phyloP scores from a whole-genome alignment of 2,888 invertebrate genomes.

The Diplazon laetatorius region DNA sequence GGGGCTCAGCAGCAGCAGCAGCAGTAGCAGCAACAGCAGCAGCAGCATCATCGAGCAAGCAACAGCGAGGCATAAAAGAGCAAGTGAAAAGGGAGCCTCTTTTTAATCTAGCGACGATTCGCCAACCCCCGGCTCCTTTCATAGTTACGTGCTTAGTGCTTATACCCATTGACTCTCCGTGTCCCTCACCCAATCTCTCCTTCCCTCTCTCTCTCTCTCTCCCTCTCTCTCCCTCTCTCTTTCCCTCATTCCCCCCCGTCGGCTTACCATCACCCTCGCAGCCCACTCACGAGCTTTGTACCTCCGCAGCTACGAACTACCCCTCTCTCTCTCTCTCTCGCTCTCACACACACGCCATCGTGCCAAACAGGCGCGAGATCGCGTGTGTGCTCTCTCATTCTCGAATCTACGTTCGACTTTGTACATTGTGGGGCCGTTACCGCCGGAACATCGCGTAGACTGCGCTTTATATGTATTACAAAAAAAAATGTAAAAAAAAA shows the following conservation, averaged over 20 bases:
- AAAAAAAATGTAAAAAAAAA: no score
- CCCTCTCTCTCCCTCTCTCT: conserved; percentile 60
- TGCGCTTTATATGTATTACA: no score
- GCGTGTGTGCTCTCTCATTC: conserved; percentile 30
- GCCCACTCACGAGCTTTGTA: conserved; percentile 41
- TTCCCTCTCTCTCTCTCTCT: conserved; percentile 38
- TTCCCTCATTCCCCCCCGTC: conserved; percentile 63
- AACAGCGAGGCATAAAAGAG: conserved; percentile 79
- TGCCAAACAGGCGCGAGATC: conserved; percentile 48
- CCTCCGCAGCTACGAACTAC: conserved; percentile 12
- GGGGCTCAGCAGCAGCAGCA: conserved; percentile 56
- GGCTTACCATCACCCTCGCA: conserved; percentile 57
- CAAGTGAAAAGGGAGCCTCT: conserved; percentile 81
- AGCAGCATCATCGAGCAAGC: conserved; percentile 56
- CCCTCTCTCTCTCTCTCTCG: conserved; percentile 29
- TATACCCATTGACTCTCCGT: conserved; percentile 76
- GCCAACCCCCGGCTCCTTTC: conserved; percentile 78
- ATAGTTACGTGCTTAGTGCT: conserved; percentile 80
- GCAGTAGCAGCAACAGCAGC: conserved; percentile 64
- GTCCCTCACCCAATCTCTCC: conserved; percentile 17
- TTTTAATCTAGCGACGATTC: conserved; percentile 82
- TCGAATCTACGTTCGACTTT: conserved; percentile 38
- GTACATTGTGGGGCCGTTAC: not conserved
- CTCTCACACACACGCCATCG: no score
- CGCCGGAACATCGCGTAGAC: no score